phyloP scores from a whole-genome alignment of 2,797 vertebrate genomes.

The Danio aesculapii region DNA sequence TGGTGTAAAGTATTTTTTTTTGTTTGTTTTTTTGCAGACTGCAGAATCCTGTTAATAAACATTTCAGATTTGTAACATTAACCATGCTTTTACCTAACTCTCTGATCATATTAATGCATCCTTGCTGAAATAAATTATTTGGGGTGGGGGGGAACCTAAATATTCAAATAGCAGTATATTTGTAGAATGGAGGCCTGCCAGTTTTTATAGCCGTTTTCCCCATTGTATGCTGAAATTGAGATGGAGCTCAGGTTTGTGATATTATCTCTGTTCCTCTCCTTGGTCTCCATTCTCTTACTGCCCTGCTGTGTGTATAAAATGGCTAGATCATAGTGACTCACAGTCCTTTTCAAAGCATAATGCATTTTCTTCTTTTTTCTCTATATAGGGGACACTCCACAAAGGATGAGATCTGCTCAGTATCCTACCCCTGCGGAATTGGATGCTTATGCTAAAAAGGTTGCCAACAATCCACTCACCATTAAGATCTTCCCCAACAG shows the following conservation, averaged over 20 bases:
- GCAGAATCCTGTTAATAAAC: too few species aligned
- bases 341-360: not conserved
- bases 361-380: slow-evolving; percentile 27
- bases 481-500: slow-evolving; percentile 99
- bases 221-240: not conserved
- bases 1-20: too few species aligned
- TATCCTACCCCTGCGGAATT: slow-evolving; percentile 99
- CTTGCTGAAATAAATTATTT: not conserved
- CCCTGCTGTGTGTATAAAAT: not conserved
- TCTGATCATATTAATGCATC: not conserved
- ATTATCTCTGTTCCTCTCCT: not conserved
- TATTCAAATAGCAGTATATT: not conserved
- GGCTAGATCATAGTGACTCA: not conserved
- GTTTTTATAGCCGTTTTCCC: not conserved
- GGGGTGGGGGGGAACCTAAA: too few species aligned
- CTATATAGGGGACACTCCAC: slow-evolving; percentile 96
- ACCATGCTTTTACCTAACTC: not conserved
- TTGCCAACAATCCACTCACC: slow-evolving; percentile 98
- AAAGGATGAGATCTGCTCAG: slow-evolving; percentile 99
- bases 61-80: not conserved
- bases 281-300: not conserved
- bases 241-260: slow-evolving; percentile 3
- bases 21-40: too few species aligned
- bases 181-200: not conserved
- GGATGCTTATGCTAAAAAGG: slow-evolving; percentile 99